These are phyloP conservation scores for Pocillopora meandrina DNA, from an alignment of 92 coral and sea anemone species.

Conservation along the genomic window DNA sequence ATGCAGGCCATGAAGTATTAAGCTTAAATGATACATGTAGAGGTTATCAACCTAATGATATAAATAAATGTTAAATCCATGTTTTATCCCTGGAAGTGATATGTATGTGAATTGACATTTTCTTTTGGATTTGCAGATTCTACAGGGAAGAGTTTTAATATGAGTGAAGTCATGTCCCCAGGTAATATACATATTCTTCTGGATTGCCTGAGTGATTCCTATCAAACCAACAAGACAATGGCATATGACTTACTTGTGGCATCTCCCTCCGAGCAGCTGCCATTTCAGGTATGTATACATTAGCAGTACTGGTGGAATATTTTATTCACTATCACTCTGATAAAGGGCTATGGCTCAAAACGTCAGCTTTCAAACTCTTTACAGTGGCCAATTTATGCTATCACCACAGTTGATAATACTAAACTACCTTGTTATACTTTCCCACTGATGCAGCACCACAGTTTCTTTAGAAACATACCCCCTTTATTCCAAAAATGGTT, in stretches of 20 bases:
- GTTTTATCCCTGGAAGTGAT: too few species aligned
- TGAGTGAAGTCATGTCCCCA: conserved; percentile 63
- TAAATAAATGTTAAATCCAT: too few species aligned
- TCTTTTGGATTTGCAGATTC: conserved; percentile 13
- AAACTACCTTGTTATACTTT: too few species aligned
- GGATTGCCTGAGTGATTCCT: conserved; percentile 85
- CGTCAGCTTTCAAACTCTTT: not conserved
- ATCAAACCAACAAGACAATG: conserved; percentile 83
- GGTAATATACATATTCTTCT: conserved; percentile 67
- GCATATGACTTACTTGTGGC: conserved; percentile 77
- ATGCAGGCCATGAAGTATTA: too few species aligned
- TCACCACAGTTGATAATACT: too few species aligned
- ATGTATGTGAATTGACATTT: too few species aligned
- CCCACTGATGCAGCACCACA: too few species aligned
- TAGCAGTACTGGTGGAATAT: not conserved
- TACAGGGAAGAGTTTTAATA: conserved; percentile 33
- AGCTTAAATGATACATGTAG: too few species aligned
- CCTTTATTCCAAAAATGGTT: too few species aligned
- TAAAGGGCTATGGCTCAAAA: not conserved
- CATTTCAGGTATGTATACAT: conserved; percentile 75
- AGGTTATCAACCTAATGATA: too few species aligned
- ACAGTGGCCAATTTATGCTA: too few species aligned
- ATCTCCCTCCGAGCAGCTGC: conserved; percentile 58
- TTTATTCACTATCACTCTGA: not conserved
- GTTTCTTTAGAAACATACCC: too few species aligned